A percentile compares a stretch with the other conserved stretches of the same genome.
phyloP scores from a whole-genome alignment of 2,113 vertebrate species.

The Xenotilapia leptura region DNA sequence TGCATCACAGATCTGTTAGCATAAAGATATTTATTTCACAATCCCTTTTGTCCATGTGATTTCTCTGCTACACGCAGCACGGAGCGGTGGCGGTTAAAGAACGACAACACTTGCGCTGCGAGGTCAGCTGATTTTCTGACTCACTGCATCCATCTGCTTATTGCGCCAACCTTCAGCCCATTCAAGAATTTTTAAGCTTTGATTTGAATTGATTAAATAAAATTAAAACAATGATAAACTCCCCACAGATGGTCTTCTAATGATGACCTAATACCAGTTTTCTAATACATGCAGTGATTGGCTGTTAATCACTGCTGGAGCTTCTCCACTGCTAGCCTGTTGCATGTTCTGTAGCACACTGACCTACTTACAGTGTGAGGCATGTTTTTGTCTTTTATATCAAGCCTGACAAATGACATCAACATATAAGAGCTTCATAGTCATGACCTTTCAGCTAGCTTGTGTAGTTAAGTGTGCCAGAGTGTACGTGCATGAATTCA shows the following conservation, averaged over 20 bases:
- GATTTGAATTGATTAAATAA: background rate
- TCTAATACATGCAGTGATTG: background rate
- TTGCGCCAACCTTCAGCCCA: background rate
- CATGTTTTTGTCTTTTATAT: background rate
- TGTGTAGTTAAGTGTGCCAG: background rate
- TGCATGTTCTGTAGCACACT: conserved; percentile 34
- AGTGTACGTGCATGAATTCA: background rate
- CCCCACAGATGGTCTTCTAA: background rate
- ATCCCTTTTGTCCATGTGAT: background rate
- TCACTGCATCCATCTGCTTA: background rate
- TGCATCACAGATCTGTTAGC: background rate
- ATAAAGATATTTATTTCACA: background rate
- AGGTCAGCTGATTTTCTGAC: background rate
- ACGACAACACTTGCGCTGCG: rapidly evolving
- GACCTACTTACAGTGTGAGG: conserved; percentile 39
- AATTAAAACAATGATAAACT: background rate
- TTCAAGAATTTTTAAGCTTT: background rate
- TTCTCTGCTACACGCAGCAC: background rate
- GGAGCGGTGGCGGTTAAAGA: background rate
- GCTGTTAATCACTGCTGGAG: background rate
- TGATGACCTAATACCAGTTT: background rate
- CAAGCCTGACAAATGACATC: background rate
- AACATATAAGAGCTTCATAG: background rate
- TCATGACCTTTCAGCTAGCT: background rate
- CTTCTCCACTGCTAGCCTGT: background rate